Conservation (phyloP, 92 coral and sea anemone genomes). For the Bergia puertoricense region DNA sequence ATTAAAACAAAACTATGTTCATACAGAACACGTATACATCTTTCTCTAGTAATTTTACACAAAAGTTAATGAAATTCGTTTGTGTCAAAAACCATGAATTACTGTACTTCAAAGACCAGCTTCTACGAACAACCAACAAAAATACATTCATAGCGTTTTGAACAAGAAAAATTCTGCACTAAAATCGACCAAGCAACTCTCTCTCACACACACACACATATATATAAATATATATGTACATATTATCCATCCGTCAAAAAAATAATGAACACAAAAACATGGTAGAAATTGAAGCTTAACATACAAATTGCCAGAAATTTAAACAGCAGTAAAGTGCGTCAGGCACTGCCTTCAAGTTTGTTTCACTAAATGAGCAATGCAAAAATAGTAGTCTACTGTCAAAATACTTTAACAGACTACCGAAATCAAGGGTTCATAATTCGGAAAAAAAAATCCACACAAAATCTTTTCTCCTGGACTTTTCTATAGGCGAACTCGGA, state of each 20-base stretch:
- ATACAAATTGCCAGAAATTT: constrained; percentile 23
- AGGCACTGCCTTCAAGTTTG: background rate
- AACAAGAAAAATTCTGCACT: background rate
- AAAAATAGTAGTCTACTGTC: background rate
- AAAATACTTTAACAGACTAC: constrained; percentile 13
- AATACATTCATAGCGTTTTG: background rate
- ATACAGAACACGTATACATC: background rate
- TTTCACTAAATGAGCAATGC: constrained; percentile 40
- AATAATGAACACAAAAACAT: constrained; percentile 20
- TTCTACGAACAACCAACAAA: constrained; percentile 13
- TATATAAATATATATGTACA: background rate
- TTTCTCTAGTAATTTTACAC: constrained; percentile 34
- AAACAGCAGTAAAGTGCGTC: background rate
- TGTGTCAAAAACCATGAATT: background rate
- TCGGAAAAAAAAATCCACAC: constrained; percentile 3
- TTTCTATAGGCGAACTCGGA: constrained; percentile 18
- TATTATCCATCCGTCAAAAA: constrained; percentile 30
- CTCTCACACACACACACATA: background rate
- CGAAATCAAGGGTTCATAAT: background rate
- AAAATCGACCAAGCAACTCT: constrained; percentile 1
- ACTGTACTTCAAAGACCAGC: background rate
- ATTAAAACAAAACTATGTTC: background rate
- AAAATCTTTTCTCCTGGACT: constrained; percentile 15
- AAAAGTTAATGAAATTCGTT: constrained; percentile 7
- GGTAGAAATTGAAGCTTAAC: constrained; percentile 18